phyloP scores from a whole-genome alignment of 2,797 vertebrate genomes.

The Mycteria americana region DNA sequence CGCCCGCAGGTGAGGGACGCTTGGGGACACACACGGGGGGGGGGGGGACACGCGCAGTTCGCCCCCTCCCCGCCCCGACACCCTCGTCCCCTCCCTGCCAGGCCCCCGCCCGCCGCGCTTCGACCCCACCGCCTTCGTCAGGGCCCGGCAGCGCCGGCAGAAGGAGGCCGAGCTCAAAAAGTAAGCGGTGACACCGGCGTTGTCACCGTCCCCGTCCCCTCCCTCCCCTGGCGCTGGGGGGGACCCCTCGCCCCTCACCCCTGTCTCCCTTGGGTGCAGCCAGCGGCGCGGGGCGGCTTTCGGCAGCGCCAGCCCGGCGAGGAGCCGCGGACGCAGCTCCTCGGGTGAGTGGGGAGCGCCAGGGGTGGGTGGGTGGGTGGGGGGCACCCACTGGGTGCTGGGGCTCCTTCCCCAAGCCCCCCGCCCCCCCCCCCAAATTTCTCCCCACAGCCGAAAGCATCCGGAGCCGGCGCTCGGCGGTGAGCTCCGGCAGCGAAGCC shows the following conservation, averaged over 20 bases:
- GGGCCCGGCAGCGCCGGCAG: constrained; percentile 83
- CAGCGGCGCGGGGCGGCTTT: constrained; percentile 76
- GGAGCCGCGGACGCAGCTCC: constrained; percentile 50
- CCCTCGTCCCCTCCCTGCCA: neutral
- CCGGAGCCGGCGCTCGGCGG: constrained; percentile 84
- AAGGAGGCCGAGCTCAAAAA: constrained; percentile 83
- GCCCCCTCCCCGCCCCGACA: too few species aligned
- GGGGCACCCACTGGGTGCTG: neutral
- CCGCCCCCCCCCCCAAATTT: too few species aligned
- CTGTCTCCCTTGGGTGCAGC: constrained; percentile 49
- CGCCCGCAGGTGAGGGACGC: constrained; percentile 73
- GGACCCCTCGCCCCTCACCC: neutral
- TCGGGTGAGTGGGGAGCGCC: constrained; percentile 28
- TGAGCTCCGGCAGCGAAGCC: constrained; percentile 81
- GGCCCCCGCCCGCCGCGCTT: constrained; percentile 80
- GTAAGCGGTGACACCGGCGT: constrained; percentile 57
- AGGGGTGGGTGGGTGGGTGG: too few species aligned
- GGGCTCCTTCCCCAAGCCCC: neutral
- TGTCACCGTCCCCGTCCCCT: too few species aligned
- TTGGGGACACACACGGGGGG: neutral
- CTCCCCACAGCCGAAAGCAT: constrained; percentile 77
- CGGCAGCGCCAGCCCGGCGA: constrained; percentile 23
- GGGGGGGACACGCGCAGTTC: too few species aligned
- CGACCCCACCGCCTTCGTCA: constrained; percentile 90
- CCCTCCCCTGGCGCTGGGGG: neutral